These are phyloP conservation scores for Gallinago jamesoni DNA, from an alignment of 2,113 vertebrate species.

Conservation along the genomic window DNA sequence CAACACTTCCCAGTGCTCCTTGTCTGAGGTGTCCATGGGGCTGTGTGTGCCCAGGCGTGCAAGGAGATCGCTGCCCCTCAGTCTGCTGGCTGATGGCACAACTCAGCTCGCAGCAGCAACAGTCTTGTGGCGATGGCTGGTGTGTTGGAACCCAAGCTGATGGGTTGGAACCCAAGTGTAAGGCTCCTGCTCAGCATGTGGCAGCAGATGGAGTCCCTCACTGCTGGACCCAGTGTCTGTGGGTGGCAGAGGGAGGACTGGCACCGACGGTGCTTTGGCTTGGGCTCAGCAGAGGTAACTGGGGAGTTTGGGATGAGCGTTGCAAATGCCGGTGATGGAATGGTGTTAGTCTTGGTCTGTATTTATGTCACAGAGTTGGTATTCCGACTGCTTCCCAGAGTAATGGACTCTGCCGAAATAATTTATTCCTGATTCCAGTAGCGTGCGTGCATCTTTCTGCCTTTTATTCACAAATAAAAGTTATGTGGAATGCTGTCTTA, in stretches of 20 bases:
- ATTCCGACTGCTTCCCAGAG: slow-evolving; percentile 34
- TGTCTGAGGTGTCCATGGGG: not conserved
- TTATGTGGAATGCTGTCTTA: slow-evolving; percentile 27
- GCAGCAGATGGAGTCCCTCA: not conserved
- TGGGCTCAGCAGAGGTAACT: not conserved
- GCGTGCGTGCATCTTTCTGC: not conserved
- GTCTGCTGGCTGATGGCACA: not conserved
- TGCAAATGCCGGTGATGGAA: not conserved
- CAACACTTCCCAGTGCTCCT: not conserved
- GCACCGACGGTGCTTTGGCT: fast-evolving
- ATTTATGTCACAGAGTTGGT: slow-evolving; percentile 34
- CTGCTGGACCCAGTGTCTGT: too few relatives aligned
- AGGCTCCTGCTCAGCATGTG: not conserved
- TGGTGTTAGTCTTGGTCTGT: not conserved
- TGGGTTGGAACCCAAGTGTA: too few relatives aligned
- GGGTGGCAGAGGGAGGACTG: not conserved
- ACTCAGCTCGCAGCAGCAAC: fast-evolving
- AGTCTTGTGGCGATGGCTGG: fast-evolving
- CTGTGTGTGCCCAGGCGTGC: not conserved
- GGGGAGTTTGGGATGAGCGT: not conserved
- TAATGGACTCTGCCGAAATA: slow-evolving; percentile 42
- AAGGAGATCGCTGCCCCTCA: fast-evolving
- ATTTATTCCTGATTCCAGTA: slow-evolving; percentile 44
- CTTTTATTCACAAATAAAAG: slow-evolving; percentile 49
- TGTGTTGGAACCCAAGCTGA: not conserved